phyloP scores from a whole-genome alignment of 2,888 invertebrate species.

The Synanthedon vespiformis region DNA sequence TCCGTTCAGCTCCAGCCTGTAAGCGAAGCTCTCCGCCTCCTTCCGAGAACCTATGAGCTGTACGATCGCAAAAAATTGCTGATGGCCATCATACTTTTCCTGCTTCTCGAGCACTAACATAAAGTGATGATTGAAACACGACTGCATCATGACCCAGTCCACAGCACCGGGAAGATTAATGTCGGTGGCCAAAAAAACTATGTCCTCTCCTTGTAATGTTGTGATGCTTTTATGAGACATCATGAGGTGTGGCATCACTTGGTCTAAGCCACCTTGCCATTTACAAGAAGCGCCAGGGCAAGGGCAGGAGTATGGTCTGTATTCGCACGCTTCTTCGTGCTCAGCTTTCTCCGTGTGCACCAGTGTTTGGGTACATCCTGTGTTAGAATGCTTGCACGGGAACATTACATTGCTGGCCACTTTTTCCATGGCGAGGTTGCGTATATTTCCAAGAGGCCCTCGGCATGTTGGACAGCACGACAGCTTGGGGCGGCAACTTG shows the following conservation, averaged over 20 bases:
- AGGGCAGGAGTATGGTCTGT: conserved; percentile 97
- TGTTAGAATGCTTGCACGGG: conserved; percentile 97
- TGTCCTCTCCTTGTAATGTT: conserved; percentile 98
- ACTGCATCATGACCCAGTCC: conserved; percentile 99
- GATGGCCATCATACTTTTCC: conserved; percentile 96
- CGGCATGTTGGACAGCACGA: conserved; percentile 98
- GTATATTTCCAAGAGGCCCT: conserved; percentile 95
- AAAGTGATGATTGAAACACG: conserved; percentile 98
- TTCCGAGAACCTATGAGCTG: conserved; percentile 98
- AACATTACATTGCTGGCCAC: conserved; percentile 98
- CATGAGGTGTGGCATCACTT: conserved; percentile 98
- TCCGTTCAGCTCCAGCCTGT: conserved; percentile 96
- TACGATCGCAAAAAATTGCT: conserved; percentile 98
- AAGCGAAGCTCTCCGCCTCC: conserved; percentile 99
- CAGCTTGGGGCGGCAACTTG: conserved; percentile 95
- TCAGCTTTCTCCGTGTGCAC: conserved; percentile 98
- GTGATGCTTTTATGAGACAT: conserved; percentile 98
- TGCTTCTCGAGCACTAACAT: conserved; percentile 99
- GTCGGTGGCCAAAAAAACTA: conserved; percentile 99
- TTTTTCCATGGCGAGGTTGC: conserved; percentile 99
- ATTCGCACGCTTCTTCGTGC: conserved; percentile 98
- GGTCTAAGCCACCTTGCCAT: conserved; percentile 97
- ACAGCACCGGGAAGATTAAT: conserved; percentile 99
- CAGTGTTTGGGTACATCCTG: conserved; percentile 92
- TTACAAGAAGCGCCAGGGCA: conserved; percentile 99